Evolutionary conservation across 30 jellyfish, hydroid and myxozoan species (phyloP), one percentile per base, ranked within the genome.

Genomic region (Hydractinia echinata): DNA sequence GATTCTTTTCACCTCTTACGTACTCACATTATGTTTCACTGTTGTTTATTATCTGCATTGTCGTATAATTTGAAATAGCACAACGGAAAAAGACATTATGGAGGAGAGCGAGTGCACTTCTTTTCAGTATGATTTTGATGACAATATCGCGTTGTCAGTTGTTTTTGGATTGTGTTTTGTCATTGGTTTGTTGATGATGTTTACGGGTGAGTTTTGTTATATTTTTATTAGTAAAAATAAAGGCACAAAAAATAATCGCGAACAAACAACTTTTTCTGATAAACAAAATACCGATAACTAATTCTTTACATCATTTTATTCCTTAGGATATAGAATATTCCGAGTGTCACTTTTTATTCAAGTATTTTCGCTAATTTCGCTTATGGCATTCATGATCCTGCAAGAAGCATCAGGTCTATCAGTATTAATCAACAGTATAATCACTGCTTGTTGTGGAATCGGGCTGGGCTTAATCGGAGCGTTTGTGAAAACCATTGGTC

Each of bases 251-350:
- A 11, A 1, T 30, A 30, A 30, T 30, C 44, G 2, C 44, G 1
- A 30, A 30, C 44, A 30, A 30, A 30, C 44, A 30, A 30, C 44
- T 30, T 30, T 30, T 30, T 30, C 44, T 30, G 2, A 30, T 30
- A 30, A 30, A 30, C 44, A 30, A 30, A 30, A 30, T 2, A 30
- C 44, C 44, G 2, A 30, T 30, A 30, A 30, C 44, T 30, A 30
- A 30, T 30, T 30, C 44, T 58, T 58, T 58, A 16, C 19, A 11
- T 58, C 19, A 11, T 58, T 54, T 5, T 84, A 6, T 67, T 79
- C 70, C 70, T 67, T 52, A 91, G 97, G 97, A 10, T 91, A 91
- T 58, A 95, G 97, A 48, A 83, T 91, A 11, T 91, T 91, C 82
- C 64, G 94, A 66, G 85, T 78, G 5, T 79, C 97, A 10, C 71